Percentiles rank a stretch among this genome's conserved stretches.
Conservation (phyloP, 2,888 invertebrate species). For the Cheilosia pagana region DNA sequence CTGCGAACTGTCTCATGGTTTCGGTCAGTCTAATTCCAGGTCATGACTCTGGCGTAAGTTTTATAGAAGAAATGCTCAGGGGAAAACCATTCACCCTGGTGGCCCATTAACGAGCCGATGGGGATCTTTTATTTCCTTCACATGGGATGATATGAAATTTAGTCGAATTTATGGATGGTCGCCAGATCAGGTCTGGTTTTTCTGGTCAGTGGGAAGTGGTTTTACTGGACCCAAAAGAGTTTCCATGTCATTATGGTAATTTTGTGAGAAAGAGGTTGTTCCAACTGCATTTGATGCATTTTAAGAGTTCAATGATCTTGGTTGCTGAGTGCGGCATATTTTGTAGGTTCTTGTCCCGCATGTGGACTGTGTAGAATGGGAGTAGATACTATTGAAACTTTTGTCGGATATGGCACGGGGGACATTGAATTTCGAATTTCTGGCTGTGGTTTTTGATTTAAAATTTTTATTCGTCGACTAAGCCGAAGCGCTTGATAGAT, state of each 20-base stretch:
- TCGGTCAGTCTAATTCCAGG: slow-evolving; percentile 14
- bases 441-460: no score
- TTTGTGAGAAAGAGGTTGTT: background rate
- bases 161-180: background rate
- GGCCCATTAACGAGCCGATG: no score
- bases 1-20: slow-evolving; percentile 48
- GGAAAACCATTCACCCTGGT: background rate
- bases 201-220: background rate
- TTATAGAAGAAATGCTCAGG: slow-evolving; percentile 30
- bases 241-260: background rate
- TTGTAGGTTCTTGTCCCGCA: background rate
- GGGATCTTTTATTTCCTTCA: no score
- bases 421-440: no score
- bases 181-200: background rate
- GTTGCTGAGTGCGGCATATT: slow-evolving; percentile 13
- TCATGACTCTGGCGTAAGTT: slow-evolving; percentile 1
- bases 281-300: slow-evolving; percentile 6
- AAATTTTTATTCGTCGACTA: no score
- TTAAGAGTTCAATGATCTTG: slow-evolving; percentile 4
- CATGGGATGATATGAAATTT: no score
- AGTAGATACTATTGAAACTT: no score
- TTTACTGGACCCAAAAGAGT: slow-evolving; percentile 1
- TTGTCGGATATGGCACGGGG: no score
- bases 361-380: background rate
- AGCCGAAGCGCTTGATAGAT: no score